Evolutionary conservation across 1,140 invertebrate genomes (phyloP).

Genomic region (Lasioglossum albipes): DNA sequence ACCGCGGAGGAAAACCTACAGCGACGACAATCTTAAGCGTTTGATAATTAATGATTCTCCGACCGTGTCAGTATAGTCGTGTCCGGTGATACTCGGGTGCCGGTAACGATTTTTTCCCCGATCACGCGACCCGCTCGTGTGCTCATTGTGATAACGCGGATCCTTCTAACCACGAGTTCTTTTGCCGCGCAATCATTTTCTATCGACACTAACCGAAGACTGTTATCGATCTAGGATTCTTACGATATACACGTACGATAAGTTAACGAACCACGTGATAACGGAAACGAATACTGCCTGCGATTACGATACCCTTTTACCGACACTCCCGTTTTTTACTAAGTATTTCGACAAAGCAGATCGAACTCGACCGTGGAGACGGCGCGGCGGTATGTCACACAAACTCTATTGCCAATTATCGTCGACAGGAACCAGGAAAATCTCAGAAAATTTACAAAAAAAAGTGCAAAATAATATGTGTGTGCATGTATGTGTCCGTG

Average conservation of each 20-base stretch:
- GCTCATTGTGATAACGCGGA: neutral
- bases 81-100: neutral
- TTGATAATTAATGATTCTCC: slow-evolving; percentile 28
- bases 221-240: slow-evolving; percentile 24
- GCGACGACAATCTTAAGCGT: slow-evolving; percentile 35
- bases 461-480: slow-evolving; percentile 6
- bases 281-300: slow-evolving; percentile 34
- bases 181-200: slow-evolving; percentile 28
- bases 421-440: neutral
- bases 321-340: slow-evolving; percentile 20
- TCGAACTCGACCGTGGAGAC: neutral
- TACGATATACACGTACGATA: slow-evolving; percentile 5
- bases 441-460: neutral
- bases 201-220: slow-evolving; percentile 21
- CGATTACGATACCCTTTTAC: neutral
- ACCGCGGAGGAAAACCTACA: neutral
- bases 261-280: slow-evolving; percentile 14
- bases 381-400: neutral
- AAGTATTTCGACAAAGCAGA: neutral
- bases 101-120: neutral
- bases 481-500: slow-evolving; percentile 36
- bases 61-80: neutral
- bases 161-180: slow-evolving; percentile 16
- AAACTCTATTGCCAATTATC: slow-evolving; percentile 25
- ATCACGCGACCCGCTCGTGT: neutral